These are phyloP conservation scores for Diplodus sargus DNA, from an alignment of 2,797 vertebrate species.

Conservation along the genomic window DNA sequence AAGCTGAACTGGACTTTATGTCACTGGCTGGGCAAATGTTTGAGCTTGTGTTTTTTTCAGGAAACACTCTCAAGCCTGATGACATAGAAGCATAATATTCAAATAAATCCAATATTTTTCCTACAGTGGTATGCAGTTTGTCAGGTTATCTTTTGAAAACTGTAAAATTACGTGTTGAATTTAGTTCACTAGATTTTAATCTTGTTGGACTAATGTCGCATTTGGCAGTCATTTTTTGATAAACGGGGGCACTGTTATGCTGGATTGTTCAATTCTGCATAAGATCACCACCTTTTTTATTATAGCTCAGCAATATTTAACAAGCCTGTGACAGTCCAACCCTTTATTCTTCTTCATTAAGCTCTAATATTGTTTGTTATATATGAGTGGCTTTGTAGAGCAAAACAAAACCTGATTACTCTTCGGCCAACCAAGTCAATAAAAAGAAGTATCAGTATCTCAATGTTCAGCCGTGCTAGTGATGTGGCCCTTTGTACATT, in stretches of 20 bases:
- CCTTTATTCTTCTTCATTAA: background rate
- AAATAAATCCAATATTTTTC: constrained; percentile 28
- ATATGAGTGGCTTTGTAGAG: background rate
- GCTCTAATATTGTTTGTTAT: background rate
- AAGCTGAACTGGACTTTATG: constrained; percentile 5
- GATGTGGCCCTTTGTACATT: background rate
- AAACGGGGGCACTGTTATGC: background rate
- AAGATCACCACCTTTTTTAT: background rate
- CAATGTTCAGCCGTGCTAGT: background rate
- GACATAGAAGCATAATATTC: background rate
- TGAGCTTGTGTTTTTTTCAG: constrained; percentile 6
- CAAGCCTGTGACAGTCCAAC: background rate
- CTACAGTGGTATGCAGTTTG: background rate
- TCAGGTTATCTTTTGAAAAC: background rate
- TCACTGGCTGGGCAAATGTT: constrained; percentile 6
- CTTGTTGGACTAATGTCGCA: background rate
- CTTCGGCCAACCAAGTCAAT: background rate
- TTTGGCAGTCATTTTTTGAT: background rate
- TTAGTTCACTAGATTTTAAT: background rate
- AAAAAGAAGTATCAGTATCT: background rate
- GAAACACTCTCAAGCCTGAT: background rate
- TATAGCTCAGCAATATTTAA: background rate
- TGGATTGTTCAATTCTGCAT: background rate
- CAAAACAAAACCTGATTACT: background rate
- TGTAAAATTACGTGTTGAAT: background rate